Evolutionary conservation across 2,888 invertebrate genomes (phyloP), one percentile per base, ranked within the genome.

Genomic region (Entomobrya multifasciata): DNA sequence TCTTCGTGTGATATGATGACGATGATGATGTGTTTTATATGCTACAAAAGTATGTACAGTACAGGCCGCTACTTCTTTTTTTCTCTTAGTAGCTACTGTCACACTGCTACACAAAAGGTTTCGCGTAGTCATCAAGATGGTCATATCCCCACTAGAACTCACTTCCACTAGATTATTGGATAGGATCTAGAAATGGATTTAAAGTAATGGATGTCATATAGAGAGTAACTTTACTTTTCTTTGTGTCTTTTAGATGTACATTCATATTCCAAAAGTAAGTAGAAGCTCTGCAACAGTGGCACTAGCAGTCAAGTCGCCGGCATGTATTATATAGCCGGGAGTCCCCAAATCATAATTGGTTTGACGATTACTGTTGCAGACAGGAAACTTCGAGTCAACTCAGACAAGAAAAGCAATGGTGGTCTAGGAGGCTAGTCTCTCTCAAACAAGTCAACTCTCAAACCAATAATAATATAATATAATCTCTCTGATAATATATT

Each of bases 271-370:
- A 36, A 36, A 36, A 36, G 8, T 6, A 67, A 44, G 67, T 44
- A 17, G 36, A 17, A 27, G 20, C 10, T 41, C 10, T 41, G 67
- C 44, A 36, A 8, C 4, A 36, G 36, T 36, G 8, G 36, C 8
- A 36, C 5, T 36, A 36, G 8, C 4, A 36, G 36, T 36, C 36
- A 36, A 36, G 36, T 36, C 36, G 36, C 8, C 8, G 36, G 4
- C 36, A 36, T 36, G n/a, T 72, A 27, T 36, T 72, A 52, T 47
- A 22, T 67, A 49, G 65, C 79, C 36, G 65, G 67, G 67, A 79
- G 78, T 78, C 79, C 49, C 67, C 52, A 55, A 65, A 79, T 79
- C 65, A 79, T 79, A 79, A 67, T 79, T 79, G 79, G 67, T 79
- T 67, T 79, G 65, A 67, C 67, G 67, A 79, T 79, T 62, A 78